Evolutionary conservation across 2,113 vertebrate genomes (phyloP).

Genomic region (Ardeotis arabs): DNA sequence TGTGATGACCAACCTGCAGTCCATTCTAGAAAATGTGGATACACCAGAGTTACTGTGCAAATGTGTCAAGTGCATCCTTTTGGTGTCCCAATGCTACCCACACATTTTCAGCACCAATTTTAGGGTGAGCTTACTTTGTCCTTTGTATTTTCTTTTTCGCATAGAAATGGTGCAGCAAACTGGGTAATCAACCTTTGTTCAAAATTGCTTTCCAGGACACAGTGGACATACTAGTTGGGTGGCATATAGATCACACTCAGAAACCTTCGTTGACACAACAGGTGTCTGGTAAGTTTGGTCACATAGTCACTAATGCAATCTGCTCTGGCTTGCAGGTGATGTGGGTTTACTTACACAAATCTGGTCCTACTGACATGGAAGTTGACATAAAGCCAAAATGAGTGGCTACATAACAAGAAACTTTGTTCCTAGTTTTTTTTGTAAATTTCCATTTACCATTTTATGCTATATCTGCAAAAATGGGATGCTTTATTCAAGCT

Average conservation of each 20-base stretch:
- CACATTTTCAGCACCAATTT: slow-evolving; percentile 99
- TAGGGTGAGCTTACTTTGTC: slow-evolving; percentile 80
- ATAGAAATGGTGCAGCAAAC: neutral
- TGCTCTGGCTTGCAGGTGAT: neutral
- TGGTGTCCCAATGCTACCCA: slow-evolving; percentile 95
- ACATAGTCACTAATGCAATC: neutral
- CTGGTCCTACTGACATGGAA: neutral
- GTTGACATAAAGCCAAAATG: neutral
- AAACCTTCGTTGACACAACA: slow-evolving; percentile 91
- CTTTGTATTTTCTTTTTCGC: neutral
- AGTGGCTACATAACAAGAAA: neutral
- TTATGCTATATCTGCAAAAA: neutral
- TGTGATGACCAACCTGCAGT: slow-evolving; percentile 98
- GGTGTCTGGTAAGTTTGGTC: slow-evolving; percentile 88
- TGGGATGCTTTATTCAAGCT: neutral
- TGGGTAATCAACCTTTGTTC: neutral
- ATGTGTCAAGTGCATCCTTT: slow-evolving; percentile 95
- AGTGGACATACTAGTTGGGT: slow-evolving; percentile 97
- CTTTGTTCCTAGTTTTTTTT: neutral
- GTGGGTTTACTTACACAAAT: neutral
- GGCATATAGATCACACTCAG: slow-evolving; percentile 99
- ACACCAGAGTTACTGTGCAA: slow-evolving; percentile 97
- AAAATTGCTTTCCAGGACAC: slow-evolving; percentile 84
- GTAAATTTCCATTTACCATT: neutral
- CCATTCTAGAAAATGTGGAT: slow-evolving; percentile 96